A percentile compares a stretch with the other conserved stretches of the same genome.
phyloP scores from a whole-genome alignment of 2,113 vertebrate genomes.

The Centropristis striata region DNA sequence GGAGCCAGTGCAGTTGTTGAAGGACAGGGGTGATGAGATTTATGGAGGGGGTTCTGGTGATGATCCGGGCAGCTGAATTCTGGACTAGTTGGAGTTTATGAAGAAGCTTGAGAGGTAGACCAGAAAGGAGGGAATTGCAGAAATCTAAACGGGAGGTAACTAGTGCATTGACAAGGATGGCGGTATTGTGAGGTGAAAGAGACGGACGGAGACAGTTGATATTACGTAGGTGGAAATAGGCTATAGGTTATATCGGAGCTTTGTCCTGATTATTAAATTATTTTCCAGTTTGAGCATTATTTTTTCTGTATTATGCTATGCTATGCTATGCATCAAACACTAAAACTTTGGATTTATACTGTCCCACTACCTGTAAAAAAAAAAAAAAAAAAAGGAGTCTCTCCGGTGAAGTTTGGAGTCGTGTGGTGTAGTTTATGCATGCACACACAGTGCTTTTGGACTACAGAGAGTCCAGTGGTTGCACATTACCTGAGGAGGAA shows the following conservation, averaged over 20 bases:
- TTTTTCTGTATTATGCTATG: not conserved
- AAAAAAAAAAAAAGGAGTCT: slow-evolving; percentile 19
- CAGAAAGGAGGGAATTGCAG: too few species aligned
- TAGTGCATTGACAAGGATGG: too few species aligned
- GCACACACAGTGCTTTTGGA: not conserved
- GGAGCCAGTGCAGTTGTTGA: too few species aligned
- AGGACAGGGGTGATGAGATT: too few species aligned
- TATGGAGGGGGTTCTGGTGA: too few species aligned
- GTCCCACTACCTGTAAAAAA: not conserved
- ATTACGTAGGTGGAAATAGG: too few species aligned
- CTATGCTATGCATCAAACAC: not conserved
- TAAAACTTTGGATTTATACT: not conserved
- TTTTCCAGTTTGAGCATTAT: not conserved
- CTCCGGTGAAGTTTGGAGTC: slow-evolving; percentile 35
- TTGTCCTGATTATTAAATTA: not conserved
- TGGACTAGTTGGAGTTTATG: too few species aligned
- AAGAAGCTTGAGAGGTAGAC: too few species aligned
- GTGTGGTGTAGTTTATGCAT: slow-evolving; percentile 29
- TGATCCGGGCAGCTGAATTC: too few species aligned
- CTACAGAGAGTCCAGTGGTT: not conserved
- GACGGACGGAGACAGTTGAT: too few species aligned
- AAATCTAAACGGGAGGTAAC: too few species aligned
- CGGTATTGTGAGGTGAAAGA: too few species aligned
- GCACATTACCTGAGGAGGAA: not conserved
- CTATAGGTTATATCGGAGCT: not conserved